Base-by-base conservation (phyloP, 2,113 vertebrate species). In the Theristicus caerulescens region DNA sequence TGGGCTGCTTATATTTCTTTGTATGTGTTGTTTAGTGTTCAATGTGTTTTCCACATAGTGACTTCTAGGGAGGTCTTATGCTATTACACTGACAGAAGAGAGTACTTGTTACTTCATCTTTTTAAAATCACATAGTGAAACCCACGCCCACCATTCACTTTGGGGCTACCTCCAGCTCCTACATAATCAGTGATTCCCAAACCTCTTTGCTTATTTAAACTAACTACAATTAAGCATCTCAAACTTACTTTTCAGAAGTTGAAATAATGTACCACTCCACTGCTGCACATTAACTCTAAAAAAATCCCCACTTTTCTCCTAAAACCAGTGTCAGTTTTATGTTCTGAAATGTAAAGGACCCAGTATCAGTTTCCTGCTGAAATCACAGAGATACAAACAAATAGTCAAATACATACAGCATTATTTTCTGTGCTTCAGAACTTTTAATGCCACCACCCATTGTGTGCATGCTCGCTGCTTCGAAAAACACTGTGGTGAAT, bases 41-140 rank as follows among this genome's bases (percentile, higher is more conserved):
- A 11, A 4, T 27, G 17, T 54, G 7, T 76, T 88, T 82, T 82
- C 34, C 20, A 46, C 7, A 34, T 64, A 26, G 55, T 42, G 34
- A 36, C 2, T 2, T 32, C 9, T 0, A 5, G 40, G 42, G 59
- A 59, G 7, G 11, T 71, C 49, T 86, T 36, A 31, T 1, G 3
- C 4, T 81, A 11, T 74, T 67, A 77, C 34, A 18, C 9, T 61
- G 36, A 32, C 26, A 49, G 44, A 36, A 57, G 16, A 76, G 8
- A 76, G 31, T 74, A 55, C 10, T 72, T 59, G 8, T 66, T 74
- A 34, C 16, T 76, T 81, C 7, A 21, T 32, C 6, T 71, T 64
- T 77, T 71, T 24, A 16, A 82, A 87, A 77, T 32, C 64, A 58
- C 7, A 1, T 19, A 5, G 4, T 67, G 20, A 91, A 94, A 51